Conservation (phyloP, 1,140 invertebrate genomes). For the Galleria mellonella region DNA sequence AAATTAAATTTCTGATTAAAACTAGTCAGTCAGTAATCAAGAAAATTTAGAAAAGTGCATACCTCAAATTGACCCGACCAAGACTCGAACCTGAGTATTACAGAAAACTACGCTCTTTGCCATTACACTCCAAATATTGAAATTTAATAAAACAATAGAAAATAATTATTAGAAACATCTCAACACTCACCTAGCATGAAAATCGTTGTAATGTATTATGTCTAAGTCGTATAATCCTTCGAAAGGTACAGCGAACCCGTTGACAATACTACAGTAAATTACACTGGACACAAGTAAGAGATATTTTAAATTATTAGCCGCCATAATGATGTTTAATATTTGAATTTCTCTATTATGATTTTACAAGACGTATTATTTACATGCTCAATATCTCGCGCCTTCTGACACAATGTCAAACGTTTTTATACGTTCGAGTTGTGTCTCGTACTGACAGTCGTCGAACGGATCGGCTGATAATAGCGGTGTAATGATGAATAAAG, state of each 20-base stretch:
- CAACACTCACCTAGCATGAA: conserved; percentile 51
- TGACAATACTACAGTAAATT: conserved; percentile 11
- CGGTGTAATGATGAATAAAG: too few relatives aligned
- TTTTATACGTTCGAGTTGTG: neutral
- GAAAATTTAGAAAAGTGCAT: too few relatives aligned
- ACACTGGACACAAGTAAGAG: conserved; percentile 11
- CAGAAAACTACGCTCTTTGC: too few relatives aligned
- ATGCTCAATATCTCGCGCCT: conserved; percentile 4
- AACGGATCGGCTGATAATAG: neutral
- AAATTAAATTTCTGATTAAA: too few relatives aligned
- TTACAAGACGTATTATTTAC: neutral
- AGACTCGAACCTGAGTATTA: too few relatives aligned
- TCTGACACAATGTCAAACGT: neutral
- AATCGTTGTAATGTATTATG: conserved; percentile 62
- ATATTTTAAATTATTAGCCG: too few relatives aligned
- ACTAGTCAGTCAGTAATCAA: too few relatives aligned
- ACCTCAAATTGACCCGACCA: too few relatives aligned
- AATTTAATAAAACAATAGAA: too few relatives aligned
- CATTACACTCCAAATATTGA: too few relatives aligned
- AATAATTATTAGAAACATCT: too few relatives aligned
- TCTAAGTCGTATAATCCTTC: conserved; percentile 52
- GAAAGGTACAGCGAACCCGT: conserved; percentile 43
- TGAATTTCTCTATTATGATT: conserved; percentile 8
- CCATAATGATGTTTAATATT: too few relatives aligned
- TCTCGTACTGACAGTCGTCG: neutral